These are phyloP conservation scores for Ochlodes sylvanus DNA, from an alignment of 2,888 invertebrate genomes.

Conservation along the genomic window DNA sequence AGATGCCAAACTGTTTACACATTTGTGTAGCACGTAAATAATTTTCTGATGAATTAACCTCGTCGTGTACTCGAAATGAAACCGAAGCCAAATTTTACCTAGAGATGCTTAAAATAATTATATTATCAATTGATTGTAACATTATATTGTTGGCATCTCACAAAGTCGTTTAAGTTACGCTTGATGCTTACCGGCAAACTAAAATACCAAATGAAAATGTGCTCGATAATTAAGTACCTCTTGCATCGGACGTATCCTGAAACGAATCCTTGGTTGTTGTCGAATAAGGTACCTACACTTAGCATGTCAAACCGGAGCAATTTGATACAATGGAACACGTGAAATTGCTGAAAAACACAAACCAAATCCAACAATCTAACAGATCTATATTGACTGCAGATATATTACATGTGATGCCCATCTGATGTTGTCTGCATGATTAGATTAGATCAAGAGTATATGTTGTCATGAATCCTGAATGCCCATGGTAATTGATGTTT, in stretches of 20 bases:
- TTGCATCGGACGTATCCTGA: conserved; percentile 1
- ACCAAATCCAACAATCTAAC: background rate
- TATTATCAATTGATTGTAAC: background rate
- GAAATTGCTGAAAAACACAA: conserved; percentile 2
- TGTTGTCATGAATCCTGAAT: conserved; percentile 17
- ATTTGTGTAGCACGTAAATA: conserved; percentile 20
- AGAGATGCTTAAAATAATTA: background rate
- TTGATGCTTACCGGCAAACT: conserved; percentile 6
- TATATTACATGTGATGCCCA: conserved; percentile 7
- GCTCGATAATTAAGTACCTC: background rate
- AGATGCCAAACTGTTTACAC: conserved; percentile 6
- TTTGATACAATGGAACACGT: background rate
- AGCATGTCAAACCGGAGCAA: conserved; percentile 7
- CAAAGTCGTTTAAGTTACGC: background rate
- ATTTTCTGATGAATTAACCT: conserved; percentile 26
- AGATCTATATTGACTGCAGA: background rate
- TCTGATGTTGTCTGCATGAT: conserved; percentile 32
- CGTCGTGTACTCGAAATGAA: conserved; percentile 5
- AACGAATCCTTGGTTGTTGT: background rate
- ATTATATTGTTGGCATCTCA: background rate
- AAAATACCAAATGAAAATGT: background rate
- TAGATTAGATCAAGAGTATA: conserved; percentile 7
- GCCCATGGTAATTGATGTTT: background rate
- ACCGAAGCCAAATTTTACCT: conserved; percentile 14
- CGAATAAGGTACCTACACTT: background rate